Percentiles rank a stretch among this genome's conserved stretches.
phyloP scores from a whole-genome alignment of 2,888 invertebrate species.

The Acleris sparsana region DNA sequence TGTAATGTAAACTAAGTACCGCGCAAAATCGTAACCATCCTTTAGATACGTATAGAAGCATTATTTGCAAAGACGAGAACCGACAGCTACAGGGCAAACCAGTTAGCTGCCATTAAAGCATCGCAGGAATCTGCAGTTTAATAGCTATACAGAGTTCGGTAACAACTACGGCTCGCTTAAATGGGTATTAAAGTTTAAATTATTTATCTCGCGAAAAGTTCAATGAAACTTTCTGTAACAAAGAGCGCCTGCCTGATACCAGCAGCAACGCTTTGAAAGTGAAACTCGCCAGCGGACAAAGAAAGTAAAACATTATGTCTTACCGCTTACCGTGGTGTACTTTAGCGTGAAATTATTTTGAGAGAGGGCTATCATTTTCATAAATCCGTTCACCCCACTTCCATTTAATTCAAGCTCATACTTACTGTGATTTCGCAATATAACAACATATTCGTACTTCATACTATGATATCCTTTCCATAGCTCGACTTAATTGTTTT shows the following conservation, averaged over 20 bases:
- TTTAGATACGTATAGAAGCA: background rate
- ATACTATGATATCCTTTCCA: conserved; percentile 5
- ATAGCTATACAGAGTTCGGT: conserved; percentile 58
- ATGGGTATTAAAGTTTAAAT: conserved; percentile 75
- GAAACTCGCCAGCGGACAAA: conserved; percentile 59
- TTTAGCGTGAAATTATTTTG: conserved; percentile 59
- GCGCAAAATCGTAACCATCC: no score
- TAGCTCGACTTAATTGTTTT: conserved; percentile 5
- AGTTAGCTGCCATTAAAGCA: conserved; percentile 59
- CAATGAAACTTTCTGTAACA: conserved; percentile 64
- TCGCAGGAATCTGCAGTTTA: conserved; percentile 59
- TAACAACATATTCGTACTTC: conserved; percentile 1
- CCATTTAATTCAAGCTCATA: conserved; percentile 27
- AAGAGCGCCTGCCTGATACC: conserved; percentile 58
- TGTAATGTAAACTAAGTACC: no score
- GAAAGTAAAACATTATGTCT: conserved; percentile 56
- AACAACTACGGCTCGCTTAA: conserved; percentile 62
- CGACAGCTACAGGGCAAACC: conserved; percentile 39
- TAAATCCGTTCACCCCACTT: conserved; percentile 47
- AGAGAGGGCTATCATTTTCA: conserved; percentile 54
- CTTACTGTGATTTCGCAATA: conserved; percentile 7
- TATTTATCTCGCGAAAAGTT: conserved; percentile 73
- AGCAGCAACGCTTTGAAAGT: conserved; percentile 56
- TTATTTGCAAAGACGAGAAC: conserved; percentile 7
- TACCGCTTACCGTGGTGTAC: conserved; percentile 54